A percentile compares a stretch with the other conserved stretches of the same genome.
These are phyloP conservation scores for Drosophila niveifrons DNA, from an alignment of 2,888 invertebrate species.

Conservation along the genomic window DNA sequence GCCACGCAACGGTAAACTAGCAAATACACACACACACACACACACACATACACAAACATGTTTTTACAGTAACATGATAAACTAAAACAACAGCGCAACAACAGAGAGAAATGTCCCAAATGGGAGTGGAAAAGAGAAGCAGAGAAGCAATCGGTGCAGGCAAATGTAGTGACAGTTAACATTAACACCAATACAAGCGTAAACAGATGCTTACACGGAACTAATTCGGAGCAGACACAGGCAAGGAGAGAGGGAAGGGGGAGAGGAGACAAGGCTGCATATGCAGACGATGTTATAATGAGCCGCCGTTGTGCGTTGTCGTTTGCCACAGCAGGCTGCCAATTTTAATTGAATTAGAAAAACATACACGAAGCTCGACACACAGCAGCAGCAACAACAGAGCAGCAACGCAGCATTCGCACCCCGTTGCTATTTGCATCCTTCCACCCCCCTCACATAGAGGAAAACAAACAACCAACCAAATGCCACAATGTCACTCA, in stretches of 20 bases:
- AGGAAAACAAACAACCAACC: slow-evolving; percentile 35
- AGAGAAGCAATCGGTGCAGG: not conserved
- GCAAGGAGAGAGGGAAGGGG: not conserved
- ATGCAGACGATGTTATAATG: slow-evolving; percentile 63
- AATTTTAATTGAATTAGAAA: slow-evolving; percentile 82
- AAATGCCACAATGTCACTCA: slow-evolving; percentile 76
- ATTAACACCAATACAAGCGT: slow-evolving; percentile 78
- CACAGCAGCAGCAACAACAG: slow-evolving; percentile 1
- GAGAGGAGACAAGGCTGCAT: slow-evolving; percentile 28
- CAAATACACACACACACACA: slow-evolving; percentile 17
- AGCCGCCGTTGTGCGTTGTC: slow-evolving; percentile 44
- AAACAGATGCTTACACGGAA: slow-evolving; percentile 59
- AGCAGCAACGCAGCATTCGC: slow-evolving; percentile 5
- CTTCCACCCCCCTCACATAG: slow-evolving; percentile 3
- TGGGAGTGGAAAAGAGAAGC: not conserved
- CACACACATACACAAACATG: slow-evolving; percentile 41
- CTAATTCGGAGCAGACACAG: not conserved
- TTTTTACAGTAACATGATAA: slow-evolving; percentile 77
- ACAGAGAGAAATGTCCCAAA: slow-evolving; percentile 5
- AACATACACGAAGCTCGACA: slow-evolving; percentile 43
- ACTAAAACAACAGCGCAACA: slow-evolving; percentile 41
- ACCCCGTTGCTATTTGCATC: not conserved
- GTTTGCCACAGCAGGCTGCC: slow-evolving; percentile 47
- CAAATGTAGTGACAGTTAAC: slow-evolving; percentile 76
- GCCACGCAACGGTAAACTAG: slow-evolving; percentile 46